These are phyloP conservation scores for Nemotelus pantherinus DNA, from an alignment of 2,888 invertebrate genomes.

Conservation along the genomic window DNA sequence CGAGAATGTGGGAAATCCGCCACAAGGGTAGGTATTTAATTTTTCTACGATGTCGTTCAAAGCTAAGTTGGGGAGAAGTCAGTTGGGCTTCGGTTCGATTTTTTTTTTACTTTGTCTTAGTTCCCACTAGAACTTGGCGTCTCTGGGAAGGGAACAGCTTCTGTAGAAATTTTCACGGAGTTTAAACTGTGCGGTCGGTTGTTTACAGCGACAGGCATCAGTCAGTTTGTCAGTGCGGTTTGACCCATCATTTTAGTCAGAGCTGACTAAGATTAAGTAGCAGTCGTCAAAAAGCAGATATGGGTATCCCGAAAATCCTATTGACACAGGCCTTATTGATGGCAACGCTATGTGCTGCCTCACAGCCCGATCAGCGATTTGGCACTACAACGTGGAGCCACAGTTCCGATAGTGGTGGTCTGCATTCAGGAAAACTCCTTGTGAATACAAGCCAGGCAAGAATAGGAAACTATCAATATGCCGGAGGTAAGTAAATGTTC, in stretches of 20 bases:
- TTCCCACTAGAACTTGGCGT: too few species aligned
- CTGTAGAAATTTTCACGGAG: too few species aligned
- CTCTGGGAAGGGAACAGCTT: too few species aligned
- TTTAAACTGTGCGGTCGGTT: too few species aligned
- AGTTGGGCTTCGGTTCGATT: not conserved
- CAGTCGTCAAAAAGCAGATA: not conserved
- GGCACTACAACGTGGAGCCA: too few species aligned
- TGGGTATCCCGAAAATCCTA: not conserved
- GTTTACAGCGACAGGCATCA: too few species aligned
- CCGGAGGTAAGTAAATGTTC: conserved; percentile 13
- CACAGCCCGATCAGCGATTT: too few species aligned
- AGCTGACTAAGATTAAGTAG: not conserved
- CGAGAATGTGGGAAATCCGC: conserved; percentile 6
- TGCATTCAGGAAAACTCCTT: too few species aligned
- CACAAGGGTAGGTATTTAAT: not conserved
- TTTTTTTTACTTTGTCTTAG: too few species aligned
- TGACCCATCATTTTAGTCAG: not conserved
- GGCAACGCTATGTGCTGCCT: too few species aligned
- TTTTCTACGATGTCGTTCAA: not conserved
- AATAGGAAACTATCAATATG: conserved; percentile 9
- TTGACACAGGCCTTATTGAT: too few species aligned
- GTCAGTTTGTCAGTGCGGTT: not conserved
- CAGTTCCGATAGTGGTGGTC: not conserved
- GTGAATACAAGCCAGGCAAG: not conserved
- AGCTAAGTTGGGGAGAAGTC: conserved; percentile 1